These are phyloP conservation scores for Eristalis tenax DNA, from an alignment of 2,888 invertebrate genomes.

Conservation along the genomic window DNA sequence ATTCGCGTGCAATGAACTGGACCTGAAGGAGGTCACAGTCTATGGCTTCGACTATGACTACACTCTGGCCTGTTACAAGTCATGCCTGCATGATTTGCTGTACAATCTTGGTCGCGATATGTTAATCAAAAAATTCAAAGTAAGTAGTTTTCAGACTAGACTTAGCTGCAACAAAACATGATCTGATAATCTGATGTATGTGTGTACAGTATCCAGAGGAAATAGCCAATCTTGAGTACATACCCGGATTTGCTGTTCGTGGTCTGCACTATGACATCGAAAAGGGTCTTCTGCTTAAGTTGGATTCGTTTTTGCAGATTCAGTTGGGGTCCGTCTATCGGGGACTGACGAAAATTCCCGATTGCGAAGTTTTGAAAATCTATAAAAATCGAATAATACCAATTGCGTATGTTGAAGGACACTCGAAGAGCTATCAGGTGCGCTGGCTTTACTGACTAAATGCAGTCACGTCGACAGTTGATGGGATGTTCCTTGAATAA, in stretches of 20 bases:
- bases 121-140: constrained; percentile 93
- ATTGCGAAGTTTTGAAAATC: constrained; percentile 91
- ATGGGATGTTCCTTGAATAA: background rate
- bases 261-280: constrained; percentile 99
- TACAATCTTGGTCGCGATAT: constrained; percentile 94
- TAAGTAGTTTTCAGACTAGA: constrained; percentile 76
- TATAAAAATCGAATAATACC: constrained; percentile 94
- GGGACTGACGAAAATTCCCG: constrained; percentile 90
- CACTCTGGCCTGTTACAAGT: constrained; percentile 96
- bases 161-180: too few species aligned
- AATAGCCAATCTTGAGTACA: constrained; percentile 90
- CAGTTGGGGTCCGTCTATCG: constrained; percentile 96
- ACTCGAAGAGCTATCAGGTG: constrained; percentile 87
- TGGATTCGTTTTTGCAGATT: constrained; percentile 98
- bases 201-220: constrained; percentile 91
- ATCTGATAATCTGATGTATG: background rate
- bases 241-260: constrained; percentile 96
- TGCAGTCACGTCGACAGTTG: background rate
- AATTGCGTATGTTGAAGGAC: constrained; percentile 92
- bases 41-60: constrained; percentile 99
- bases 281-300: constrained; percentile 94
- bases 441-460: background rate
- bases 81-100: constrained; percentile 92
- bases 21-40: constrained; percentile 93
- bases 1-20: constrained; percentile 97